These are phyloP conservation scores for Spialia ferax DNA, from an alignment of 2,888 invertebrate species.

Conservation along the genomic window DNA sequence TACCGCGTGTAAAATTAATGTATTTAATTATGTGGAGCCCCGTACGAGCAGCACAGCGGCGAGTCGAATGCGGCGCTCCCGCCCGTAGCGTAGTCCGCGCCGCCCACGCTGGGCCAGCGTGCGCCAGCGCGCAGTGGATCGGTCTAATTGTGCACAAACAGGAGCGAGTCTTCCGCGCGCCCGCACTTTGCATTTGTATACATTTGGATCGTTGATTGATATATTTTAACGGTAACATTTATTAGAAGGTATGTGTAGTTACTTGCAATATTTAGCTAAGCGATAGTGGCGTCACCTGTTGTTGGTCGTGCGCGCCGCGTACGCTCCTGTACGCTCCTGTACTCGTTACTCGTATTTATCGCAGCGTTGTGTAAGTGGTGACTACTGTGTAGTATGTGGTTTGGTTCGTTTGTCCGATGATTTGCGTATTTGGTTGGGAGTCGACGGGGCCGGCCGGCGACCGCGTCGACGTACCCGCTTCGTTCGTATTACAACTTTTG, in stretches of 20 bases:
- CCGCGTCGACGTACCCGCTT: slow-evolving; percentile 64
- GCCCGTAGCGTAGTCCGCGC: slow-evolving; percentile 27
- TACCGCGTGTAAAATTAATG: slow-evolving; percentile 80
- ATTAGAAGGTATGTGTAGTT: slow-evolving; percentile 79
- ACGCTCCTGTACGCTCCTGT: slow-evolving; percentile 46
- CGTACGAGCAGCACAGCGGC: slow-evolving; percentile 63
- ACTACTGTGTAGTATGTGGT: slow-evolving; percentile 71
- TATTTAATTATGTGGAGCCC: slow-evolving; percentile 71
- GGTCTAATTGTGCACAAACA: slow-evolving; percentile 61
- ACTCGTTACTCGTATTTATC: slow-evolving; percentile 62
- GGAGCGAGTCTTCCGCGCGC: slow-evolving; percentile 61
- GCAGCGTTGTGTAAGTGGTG: slow-evolving; percentile 65
- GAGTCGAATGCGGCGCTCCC: neutral
- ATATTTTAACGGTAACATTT: slow-evolving; percentile 71
- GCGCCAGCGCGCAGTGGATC: slow-evolving; percentile 6
- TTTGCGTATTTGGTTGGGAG: slow-evolving; percentile 33
- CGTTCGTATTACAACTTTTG: slow-evolving; percentile 80
- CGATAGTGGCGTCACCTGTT: slow-evolving; percentile 52
- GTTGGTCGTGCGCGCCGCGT: slow-evolving; percentile 56
- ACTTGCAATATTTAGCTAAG: slow-evolving; percentile 81
- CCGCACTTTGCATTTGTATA: slow-evolving; percentile 62
- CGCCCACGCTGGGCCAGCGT: neutral
- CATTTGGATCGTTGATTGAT: slow-evolving; percentile 68
- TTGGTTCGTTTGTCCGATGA: slow-evolving; percentile 42
- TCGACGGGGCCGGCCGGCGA: slow-evolving; percentile 32